Percentiles rank a stretch among this genome's conserved stretches.
phyloP scores from a whole-genome alignment of 2,888 invertebrate genomes.

The Agrochola lychnidis region DNA sequence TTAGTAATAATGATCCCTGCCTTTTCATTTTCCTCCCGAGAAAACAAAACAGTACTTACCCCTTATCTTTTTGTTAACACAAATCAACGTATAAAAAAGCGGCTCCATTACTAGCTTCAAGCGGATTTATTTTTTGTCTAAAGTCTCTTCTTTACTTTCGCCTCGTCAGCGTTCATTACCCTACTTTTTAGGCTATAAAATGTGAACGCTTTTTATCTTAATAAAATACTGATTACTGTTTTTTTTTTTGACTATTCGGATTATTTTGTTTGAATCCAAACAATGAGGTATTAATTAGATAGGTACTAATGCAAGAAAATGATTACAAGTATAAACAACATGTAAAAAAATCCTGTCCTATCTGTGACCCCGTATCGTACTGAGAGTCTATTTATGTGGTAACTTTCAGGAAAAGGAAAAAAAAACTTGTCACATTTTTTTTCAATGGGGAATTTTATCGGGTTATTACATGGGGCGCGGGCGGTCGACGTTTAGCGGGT shows the following conservation, averaged over 20 bases:
- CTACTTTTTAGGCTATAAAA: conserved; percentile 21
- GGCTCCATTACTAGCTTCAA: conserved; percentile 23
- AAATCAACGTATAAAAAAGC: conserved; percentile 31
- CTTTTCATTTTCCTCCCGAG: not conserved
- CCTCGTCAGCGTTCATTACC: conserved; percentile 28
- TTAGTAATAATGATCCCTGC: not conserved
- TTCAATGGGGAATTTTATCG: too few species aligned
- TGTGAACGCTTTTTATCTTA: conserved; percentile 19
- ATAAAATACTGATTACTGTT: conserved; percentile 16
- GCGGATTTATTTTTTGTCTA: conserved; percentile 25
- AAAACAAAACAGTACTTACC: conserved; percentile 1
- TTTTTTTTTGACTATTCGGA: not conserved
- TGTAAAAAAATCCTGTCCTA: too few species aligned
- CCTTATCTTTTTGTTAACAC: conserved; percentile 22
- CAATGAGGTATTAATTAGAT: not conserved
- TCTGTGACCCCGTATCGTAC: too few species aligned
- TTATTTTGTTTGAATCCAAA: not conserved
- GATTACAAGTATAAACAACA: too few species aligned
- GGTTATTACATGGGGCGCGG: too few species aligned
- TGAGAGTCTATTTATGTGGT: too few species aligned
- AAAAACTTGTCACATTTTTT: too few species aligned
- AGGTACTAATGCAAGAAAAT: too few species aligned
- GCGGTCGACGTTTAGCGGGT: too few species aligned
- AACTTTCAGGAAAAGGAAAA: too few species aligned
- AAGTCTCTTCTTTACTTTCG: conserved; percentile 1